Evolutionary conservation across 2,888 invertebrate genomes (phyloP), one percentile per base, ranked within the genome.

Genomic region (Lasioglossum leucozonium): DNA sequence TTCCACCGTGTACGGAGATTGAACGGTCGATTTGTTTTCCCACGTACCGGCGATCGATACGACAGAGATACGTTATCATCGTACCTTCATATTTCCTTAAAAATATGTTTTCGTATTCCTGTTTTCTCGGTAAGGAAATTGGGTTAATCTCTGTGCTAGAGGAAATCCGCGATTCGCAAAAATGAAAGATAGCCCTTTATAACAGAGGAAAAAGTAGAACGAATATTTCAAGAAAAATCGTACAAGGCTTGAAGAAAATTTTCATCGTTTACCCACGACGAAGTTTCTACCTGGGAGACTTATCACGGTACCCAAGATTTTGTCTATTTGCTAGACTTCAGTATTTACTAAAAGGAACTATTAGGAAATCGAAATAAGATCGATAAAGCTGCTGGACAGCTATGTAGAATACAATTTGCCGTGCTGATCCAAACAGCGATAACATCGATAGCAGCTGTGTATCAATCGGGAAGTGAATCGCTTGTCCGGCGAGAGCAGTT

Each of bases 11-110:
- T 47, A 47, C 18, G 47, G 47, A 47, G 18, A 47, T 47, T 47
- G 47, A 47, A 47, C 18, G 47, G 47, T 47, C 47, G 47, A 47
- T 47, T 69, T 69, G 40, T 71, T 72, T 30, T 72, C 42, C 47
- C 47, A 44, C 47, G 26, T 22, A 40, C 26, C 34, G 18, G 5
- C 34, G 58, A 58, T 34, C 26, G 67, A 67, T 67, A 18, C 34
- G 67, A 18, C 22, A 3, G 65, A 65, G 26, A 65, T 65, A 18
- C 26, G 65, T 30, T 65, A 34, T 65, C 26, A 2, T 16, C 8
- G 6, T 30, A 34, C 65, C 30, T 65, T 34, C 16, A 26, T 58
- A 13, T 26, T 13, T 58, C 26, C 58, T 58, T 26, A 58, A 58
- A 58, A 58, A 26, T 58, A 11, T 26, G 26, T 26, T 58, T 58